Conservation (phyloP, 2,888 invertebrate genomes). For the Bombylius major region DNA sequence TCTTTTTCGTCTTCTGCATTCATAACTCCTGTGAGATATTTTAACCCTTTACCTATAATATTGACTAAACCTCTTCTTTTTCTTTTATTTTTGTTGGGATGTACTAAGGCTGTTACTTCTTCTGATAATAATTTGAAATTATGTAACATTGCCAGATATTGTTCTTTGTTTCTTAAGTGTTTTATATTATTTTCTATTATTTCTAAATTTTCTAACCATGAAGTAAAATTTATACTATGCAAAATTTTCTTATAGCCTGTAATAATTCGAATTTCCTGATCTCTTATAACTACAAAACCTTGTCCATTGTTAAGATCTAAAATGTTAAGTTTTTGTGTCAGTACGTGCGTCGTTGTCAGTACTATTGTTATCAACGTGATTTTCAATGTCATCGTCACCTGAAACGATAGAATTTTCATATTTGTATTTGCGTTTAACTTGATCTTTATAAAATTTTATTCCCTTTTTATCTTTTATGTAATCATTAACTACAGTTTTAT, state of each 20-base stretch:
- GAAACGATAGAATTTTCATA: too few species aligned
- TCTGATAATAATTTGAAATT: too few species aligned
- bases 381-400: too few species aligned
- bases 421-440: too few species aligned
- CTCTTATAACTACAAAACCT: too few species aligned
- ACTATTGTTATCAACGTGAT: too few species aligned
- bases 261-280: background rate
- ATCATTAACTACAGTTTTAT: too few species aligned
- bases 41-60: conserved; percentile 12
- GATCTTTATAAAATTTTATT: too few species aligned
- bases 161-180: conserved; percentile 9
- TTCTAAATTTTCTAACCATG: background rate
- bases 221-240: conserved; percentile 11
- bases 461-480: too few species aligned
- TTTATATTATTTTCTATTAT: conserved; percentile 6
- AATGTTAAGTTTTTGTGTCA: too few species aligned
- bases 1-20: conserved; percentile 12
- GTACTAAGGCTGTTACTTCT: background rate
- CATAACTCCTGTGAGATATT: conserved; percentile 13
- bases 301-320: too few species aligned
- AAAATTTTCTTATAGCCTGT: conserved; percentile 9
- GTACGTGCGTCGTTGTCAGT: too few species aligned
- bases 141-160: background rate
- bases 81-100: conserved; percentile 8
- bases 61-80: conserved; percentile 10